Percentiles rank a stretch among this genome's conserved stretches.
These are phyloP conservation scores for Aphis gossypii DNA, from an alignment of 1,140 invertebrate species.

Conservation along the genomic window DNA sequence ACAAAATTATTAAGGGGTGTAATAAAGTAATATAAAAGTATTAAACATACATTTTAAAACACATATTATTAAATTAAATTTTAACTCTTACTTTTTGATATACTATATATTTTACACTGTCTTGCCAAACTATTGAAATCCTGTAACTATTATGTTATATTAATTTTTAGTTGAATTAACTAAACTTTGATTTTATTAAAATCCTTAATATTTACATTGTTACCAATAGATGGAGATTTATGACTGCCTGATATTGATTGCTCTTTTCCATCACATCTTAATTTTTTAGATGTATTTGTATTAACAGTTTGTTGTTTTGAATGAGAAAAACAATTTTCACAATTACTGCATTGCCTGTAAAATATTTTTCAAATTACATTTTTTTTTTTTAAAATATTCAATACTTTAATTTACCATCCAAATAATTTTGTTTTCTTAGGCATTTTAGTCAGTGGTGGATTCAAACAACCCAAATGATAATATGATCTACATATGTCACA, in stretches of 20 bases:
- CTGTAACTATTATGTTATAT: background rate
- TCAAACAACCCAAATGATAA: slow-evolving; percentile 93
- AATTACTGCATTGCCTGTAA: slow-evolving; percentile 84
- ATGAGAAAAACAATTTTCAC: slow-evolving; percentile 80
- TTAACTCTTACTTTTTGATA: background rate
- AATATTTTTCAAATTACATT: background rate
- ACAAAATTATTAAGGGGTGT: background rate
- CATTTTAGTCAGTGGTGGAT: slow-evolving; percentile 89
- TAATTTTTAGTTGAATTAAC: background rate
- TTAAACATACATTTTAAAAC: background rate
- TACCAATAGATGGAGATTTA: background rate
- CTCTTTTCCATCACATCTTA: slow-evolving; percentile 63
- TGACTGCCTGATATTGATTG: background rate
- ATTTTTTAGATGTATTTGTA: slow-evolving; percentile 77
- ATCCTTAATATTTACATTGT: slow-evolving; percentile 3
- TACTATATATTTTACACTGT: background rate
- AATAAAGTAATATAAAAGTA: no score
- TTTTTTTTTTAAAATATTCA: background rate
- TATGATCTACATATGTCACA: slow-evolving; percentile 93
- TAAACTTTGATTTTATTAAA: background rate
- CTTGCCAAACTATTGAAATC: background rate
- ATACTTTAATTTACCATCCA: slow-evolving; percentile 75
- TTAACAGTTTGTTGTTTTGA: slow-evolving; percentile 77
- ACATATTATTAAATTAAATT: background rate
- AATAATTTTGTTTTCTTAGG: slow-evolving; percentile 93